Base-by-base conservation (phyloP, 2,113 vertebrate genomes). In the Clupea harengus region DNA sequence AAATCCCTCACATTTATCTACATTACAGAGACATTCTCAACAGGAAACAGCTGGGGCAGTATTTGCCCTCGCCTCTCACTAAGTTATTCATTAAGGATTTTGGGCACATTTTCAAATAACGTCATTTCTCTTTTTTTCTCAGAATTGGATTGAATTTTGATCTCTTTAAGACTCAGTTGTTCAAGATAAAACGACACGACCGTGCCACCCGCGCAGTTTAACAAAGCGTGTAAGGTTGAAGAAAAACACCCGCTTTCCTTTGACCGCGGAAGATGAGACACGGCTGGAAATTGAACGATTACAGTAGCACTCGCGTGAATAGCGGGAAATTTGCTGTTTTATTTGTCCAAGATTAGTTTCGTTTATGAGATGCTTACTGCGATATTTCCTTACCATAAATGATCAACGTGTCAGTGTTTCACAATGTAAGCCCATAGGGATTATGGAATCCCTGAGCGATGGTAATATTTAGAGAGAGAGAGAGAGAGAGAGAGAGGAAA, bases 1-100 rank as follows among this genome's bases (percentile, higher is more conserved):
- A 99, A 95, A 96, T 95, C 98, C 98, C 97, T 99, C 97, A 98
- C 98, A 99, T 99, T 98, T 98, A 98, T 98, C 98, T 98, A 97
- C 97, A 99, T 97, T 97, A 99, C 97, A 97, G 96, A 97, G 97
- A 97, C 97, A 97, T 97, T 97, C 97, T 97, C 97, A 97, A 99
- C 97, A 99, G 98, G 97, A 99, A 99, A 98, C 98, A 99, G 97
- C 98, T 99, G 98, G 97, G 96, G 95, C 97, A 97, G 96, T 96
- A 95, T 97, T 97, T 97, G 96, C 96, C 96, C 97, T 97, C 96
- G 97, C 97, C 98, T 97, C 97, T 97, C 96, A 96, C 97, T 98
- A 97, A 98, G 96, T 99, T 99, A 98, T 96, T 96, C 96, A 97
- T 96, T 98, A 97, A 98, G 96, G 97, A 97, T 97, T 98, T 99